phyloP scores from a whole-genome alignment of 2,113 vertebrate species.

The Polyodon spathula region DNA sequence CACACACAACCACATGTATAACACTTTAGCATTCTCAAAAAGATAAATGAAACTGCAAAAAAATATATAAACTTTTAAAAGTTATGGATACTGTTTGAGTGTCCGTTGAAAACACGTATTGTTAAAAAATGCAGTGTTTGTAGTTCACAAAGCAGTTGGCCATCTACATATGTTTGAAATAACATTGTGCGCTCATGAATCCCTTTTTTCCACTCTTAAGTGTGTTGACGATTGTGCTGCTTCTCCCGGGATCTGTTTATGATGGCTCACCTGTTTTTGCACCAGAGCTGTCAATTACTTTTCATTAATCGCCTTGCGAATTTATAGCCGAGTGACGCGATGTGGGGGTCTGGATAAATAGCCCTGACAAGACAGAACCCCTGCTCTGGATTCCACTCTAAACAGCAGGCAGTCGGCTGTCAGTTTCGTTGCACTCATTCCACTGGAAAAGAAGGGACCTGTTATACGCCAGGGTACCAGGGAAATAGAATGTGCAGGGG shows the following conservation, averaged over 20 bases:
- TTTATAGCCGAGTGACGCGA: conserved; percentile 23
- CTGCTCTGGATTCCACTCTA: neutral
- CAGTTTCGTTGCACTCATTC: neutral
- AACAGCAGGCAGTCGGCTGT: neutral
- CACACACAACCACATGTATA: neutral
- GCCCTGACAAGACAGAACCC: neutral
- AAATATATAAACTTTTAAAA: no score
- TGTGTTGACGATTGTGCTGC: no score
- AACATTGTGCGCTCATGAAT: no score
- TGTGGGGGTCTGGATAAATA: conserved; percentile 25
- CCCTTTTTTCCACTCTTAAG: neutral
- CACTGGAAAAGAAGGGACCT: conserved; percentile 11
- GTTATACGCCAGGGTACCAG: conserved; percentile 8
- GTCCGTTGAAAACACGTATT: no score
- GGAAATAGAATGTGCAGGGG: neutral
- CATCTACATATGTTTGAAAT: no score
- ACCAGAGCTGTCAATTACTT: conserved; percentile 30
- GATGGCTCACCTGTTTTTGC: no score
- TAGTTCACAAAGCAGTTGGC: no score
- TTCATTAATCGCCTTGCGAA: conserved; percentile 29
- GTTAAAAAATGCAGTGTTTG: no score
- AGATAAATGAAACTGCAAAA: no score
- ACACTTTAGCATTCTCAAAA: no score
- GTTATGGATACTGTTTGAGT: no score
- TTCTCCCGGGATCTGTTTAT: no score